Base-by-base conservation (phyloP, 53 echinoderm and acorn worm species). In the Hippasteria phrygiana region DNA sequence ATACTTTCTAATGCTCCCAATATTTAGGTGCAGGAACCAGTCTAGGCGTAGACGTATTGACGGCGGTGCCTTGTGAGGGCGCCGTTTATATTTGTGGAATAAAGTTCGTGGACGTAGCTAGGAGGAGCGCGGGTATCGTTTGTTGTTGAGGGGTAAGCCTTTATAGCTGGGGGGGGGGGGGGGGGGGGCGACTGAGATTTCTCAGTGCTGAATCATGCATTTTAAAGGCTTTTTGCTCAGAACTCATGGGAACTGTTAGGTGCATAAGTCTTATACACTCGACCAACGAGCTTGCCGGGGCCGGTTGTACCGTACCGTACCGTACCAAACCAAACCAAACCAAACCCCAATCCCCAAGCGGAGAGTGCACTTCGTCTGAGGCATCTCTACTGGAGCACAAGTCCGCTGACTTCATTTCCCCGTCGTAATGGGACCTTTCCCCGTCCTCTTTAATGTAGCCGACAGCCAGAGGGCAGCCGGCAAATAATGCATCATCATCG, bases 331-430 rank as follows among this genome's bases (percentile, higher is more conserved):
- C 43, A 45, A 11, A 11, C 29, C 29, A 18, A 53, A 35, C 36
- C 47, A 32, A 37, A 18, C 70, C 9, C 20, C 7, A 45, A 5
- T 48, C 47, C 31, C 50, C 31, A 14, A 28, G 54, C 76, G 18
- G 17, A 76, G 51, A 76, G 76, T 51, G 76, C 76, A 76, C 76
- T 48, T 76, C 7, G 59, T 26, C 59, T 18, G 9, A 8, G 51
- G 26, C 22, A 74, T 20, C 7, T 24, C 20, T 24, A 76, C 50
- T 43, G 24, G 43, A 48, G 76, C 76, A 50, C 76, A 54, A 54
- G 33, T 76, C 76, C 76, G 76, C 50, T 20, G 31, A 33, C 47
- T 14, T 50, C 53, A 76, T 48, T 76, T 76, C 51, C 76, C 43
- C 50, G 13, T 31, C 22, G 18, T 48, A 53, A 76, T 76, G 76